Conservation (phyloP, 2,888 invertebrate genomes). For the Opisthograptis luteolata region DNA sequence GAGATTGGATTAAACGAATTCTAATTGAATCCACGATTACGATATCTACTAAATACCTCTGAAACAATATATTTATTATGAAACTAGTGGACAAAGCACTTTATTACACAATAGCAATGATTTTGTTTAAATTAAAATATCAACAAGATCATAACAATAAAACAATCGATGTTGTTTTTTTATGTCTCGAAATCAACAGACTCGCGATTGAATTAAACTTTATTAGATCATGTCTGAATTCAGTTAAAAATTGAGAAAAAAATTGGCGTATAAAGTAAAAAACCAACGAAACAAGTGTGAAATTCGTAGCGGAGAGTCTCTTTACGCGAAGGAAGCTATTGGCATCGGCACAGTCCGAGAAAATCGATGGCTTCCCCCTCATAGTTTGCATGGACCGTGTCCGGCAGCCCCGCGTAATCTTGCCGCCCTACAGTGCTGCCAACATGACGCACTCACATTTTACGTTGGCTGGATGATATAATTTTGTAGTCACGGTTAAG, state of each 20-base stretch:
- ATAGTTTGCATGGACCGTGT: conserved; percentile 80
- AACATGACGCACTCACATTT: conserved; percentile 20
- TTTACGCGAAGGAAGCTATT: conserved; percentile 68
- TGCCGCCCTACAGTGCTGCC: conserved; percentile 38
- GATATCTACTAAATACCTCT: not conserved
- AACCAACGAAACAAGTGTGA: conserved; percentile 51
- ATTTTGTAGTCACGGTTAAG: conserved; percentile 8
- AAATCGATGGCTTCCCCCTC: conserved; percentile 80
- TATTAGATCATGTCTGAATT: not conserved
- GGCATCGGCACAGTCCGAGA: conserved; percentile 80
- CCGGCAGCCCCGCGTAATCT: conserved; percentile 39
- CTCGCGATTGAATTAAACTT: not conserved
- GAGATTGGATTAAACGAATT: not conserved
- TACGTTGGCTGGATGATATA: conserved; percentile 10
- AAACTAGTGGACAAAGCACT: not conserved
- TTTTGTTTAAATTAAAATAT: not conserved
- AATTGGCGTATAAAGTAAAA: conserved; percentile 25
- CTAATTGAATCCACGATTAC: not conserved
- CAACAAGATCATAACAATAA: not conserved
- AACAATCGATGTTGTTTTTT: not conserved
- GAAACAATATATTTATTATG: too few species aligned
- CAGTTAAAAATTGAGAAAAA: not conserved
- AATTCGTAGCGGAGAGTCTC: conserved; percentile 60
- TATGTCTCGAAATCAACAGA: not conserved
- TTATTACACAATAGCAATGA: not conserved